A percentile compares a stretch with the other conserved stretches of the same genome.
Conservation (phyloP, 2,888 invertebrate species). For the Tetragonula carbonaria region DNA sequence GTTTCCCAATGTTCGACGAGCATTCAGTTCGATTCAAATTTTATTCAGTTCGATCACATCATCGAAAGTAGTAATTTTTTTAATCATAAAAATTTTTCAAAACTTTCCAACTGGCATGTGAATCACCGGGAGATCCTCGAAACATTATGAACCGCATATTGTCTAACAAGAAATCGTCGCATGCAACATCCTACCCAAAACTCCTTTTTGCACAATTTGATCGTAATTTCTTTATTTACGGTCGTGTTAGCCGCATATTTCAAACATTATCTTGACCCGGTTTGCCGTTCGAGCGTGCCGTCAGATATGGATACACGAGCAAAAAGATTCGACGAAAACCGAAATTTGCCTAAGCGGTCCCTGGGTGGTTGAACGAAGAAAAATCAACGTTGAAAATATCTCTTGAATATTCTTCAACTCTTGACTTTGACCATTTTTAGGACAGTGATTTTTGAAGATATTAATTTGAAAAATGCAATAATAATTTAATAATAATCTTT, state of each 20-base stretch:
- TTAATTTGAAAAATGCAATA: too few relatives aligned
- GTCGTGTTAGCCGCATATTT: slow-evolving; percentile 1
- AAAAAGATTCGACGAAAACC: not conserved
- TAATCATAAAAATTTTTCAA: not conserved
- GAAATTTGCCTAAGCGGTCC: not conserved
- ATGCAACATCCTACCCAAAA: too few relatives aligned
- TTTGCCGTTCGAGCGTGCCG: slow-evolving; percentile 7
- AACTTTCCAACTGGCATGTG: not conserved
- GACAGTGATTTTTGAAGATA: too few relatives aligned
- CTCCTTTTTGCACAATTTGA: too few relatives aligned
- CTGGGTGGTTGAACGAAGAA: not conserved
- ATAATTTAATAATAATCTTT: too few relatives aligned
- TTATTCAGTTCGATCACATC: too few relatives aligned
- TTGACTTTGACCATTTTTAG: too few relatives aligned
- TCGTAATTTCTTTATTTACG: slow-evolving; percentile 21
- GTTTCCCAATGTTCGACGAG: too few relatives aligned
- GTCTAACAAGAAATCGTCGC: too few relatives aligned
- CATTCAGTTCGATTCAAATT: too few relatives aligned
- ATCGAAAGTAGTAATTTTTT: too few relatives aligned
- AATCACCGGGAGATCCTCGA: not conserved
- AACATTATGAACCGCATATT: not conserved
- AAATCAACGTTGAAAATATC: not conserved
- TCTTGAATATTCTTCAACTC: not conserved
- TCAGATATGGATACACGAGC: slow-evolving; percentile 2
- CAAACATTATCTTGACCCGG: slow-evolving; percentile 21